These are phyloP conservation scores for Ianthella basta DNA, from an alignment of 37 sponge, comb jelly and placozoan genomes.

Conservation along the genomic window DNA sequence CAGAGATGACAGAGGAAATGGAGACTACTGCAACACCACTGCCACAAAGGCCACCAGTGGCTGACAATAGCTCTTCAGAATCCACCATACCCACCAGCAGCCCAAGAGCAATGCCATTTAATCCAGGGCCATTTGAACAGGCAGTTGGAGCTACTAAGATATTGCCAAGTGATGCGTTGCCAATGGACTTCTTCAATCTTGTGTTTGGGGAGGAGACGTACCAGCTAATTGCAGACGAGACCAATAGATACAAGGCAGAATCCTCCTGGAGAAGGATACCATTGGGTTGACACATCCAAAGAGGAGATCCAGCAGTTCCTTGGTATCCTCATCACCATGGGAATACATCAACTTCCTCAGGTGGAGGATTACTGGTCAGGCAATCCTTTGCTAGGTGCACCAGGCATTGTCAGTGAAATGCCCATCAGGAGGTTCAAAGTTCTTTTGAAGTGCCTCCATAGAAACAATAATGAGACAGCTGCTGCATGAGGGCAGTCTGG, in stretches of 20 bases:
- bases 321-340: background rate
- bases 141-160: background rate
- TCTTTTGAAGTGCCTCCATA: background rate
- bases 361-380: conserved; percentile 6
- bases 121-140: background rate
- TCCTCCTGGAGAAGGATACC: background rate
- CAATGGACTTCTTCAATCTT: background rate
- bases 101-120: background rate
- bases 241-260: background rate
- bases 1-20: no score
- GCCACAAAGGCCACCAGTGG: no score
- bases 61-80: no score
- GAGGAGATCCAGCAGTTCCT: background rate
- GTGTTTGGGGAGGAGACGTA: background rate
- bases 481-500: background rate
- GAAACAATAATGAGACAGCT: background rate
- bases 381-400: background rate
- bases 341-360: background rate
- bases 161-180: background rate
- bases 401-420: background rate
- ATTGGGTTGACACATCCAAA: background rate
- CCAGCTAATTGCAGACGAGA: background rate
- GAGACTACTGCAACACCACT: no score
- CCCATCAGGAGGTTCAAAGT: background rate
- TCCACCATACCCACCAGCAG: no score